phyloP scores from a whole-genome alignment of 2,888 invertebrate species.

The Thymelicus acteon region DNA sequence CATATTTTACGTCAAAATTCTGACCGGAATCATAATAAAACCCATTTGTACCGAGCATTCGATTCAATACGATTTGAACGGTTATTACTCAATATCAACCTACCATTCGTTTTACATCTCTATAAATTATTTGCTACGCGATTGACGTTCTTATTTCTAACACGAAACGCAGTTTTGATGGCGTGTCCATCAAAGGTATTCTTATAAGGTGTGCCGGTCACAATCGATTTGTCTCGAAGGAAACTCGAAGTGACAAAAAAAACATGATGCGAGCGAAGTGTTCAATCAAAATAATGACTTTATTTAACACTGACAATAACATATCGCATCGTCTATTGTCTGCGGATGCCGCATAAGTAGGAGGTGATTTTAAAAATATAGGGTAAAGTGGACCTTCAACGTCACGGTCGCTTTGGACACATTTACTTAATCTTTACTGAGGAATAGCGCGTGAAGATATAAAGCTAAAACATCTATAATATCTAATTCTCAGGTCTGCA shows the following conservation, averaged over 20 bases:
- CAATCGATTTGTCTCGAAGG: conserved; percentile 77
- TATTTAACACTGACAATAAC: conserved; percentile 84
- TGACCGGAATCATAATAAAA: conserved; percentile 51
- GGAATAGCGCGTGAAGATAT: no score
- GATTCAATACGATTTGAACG: conserved; percentile 70
- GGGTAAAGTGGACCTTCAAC: conserved; percentile 46
- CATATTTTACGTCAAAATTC: conserved; percentile 59
- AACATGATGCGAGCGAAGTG: conserved; percentile 53
- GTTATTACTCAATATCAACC: conserved; percentile 65
- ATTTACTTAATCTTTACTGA: no score
- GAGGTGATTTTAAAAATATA: conserved; percentile 53
- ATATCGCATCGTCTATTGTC: conserved; percentile 76
- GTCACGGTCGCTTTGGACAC: not conserved
- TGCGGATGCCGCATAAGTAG: conserved; percentile 57
- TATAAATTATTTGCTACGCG: conserved; percentile 37
- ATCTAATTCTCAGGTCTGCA: no score
- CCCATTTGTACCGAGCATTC: conserved; percentile 54
- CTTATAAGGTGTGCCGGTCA: conserved; percentile 63
- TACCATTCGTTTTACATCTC: conserved; percentile 39
- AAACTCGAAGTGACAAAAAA: conserved; percentile 58
- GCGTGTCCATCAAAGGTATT: conserved; percentile 35
- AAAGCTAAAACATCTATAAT: no score
- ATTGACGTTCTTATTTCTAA: conserved; percentile 40
- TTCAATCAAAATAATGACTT: conserved; percentile 85
- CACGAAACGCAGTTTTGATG: conserved; percentile 26